These are phyloP conservation scores for Papilio protenor DNA, from an alignment of 2,888 invertebrate genomes.

Conservation along the genomic window DNA sequence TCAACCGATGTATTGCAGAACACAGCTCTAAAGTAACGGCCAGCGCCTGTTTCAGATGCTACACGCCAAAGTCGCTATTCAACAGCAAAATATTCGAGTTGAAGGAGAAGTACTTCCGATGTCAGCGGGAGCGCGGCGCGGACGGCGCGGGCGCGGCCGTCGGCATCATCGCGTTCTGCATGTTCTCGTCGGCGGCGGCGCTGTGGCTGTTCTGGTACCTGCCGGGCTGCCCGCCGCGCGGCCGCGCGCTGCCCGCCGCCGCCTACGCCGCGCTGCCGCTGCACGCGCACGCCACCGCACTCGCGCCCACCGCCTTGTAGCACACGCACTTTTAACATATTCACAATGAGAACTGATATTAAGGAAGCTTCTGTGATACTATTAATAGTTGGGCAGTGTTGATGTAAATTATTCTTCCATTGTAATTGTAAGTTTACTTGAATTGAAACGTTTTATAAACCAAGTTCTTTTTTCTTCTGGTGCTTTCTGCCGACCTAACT, in stretches of 20 bases:
- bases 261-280: constrained; percentile 67
- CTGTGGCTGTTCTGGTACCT: constrained; percentile 71
- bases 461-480: not conserved
- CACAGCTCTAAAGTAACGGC: not conserved
- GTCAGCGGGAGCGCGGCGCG: constrained; percentile 58
- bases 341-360: not conserved
- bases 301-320: not conserved
- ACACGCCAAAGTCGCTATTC: constrained; percentile 66
- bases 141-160: constrained; percentile 56
- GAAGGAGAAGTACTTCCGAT: constrained; percentile 72
- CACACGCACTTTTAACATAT: not conserved
- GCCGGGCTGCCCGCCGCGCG: constrained; percentile 59
- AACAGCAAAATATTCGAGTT: constrained; percentile 77
- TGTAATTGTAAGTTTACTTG: not conserved
- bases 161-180: constrained; percentile 58
- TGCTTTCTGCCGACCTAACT: not conserved
- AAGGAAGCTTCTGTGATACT: constrained; percentile 25
- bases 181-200: constrained; percentile 59
- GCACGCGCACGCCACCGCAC: constrained; percentile 15
- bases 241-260: constrained; percentile 54
- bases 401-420: not conserved
- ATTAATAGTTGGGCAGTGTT: not conserved
- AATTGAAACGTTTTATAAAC: not conserved
- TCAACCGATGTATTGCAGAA: not conserved
- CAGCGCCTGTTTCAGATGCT: constrained; percentile 72